Conservation (phyloP, 92 coral and sea anemone species). For the Blastomussa wellsi region DNA sequence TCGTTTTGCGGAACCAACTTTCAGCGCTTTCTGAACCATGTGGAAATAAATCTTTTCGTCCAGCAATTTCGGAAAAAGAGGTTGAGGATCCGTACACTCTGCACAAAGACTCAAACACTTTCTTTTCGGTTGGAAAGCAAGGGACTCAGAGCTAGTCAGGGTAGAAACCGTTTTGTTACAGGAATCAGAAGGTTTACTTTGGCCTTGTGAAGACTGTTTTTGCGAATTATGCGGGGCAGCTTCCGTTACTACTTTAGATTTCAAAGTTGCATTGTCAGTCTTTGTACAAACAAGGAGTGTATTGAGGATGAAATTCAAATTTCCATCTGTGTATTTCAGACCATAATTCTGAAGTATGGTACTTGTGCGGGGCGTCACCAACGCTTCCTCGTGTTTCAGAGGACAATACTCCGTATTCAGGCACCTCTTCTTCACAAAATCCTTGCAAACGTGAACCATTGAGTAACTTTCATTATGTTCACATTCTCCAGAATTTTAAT, state of each 20-base stretch:
- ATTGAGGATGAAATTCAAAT: conserved; percentile 28
- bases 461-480: not conserved
- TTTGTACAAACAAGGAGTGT: conserved; percentile 44
- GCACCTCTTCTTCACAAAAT: conserved; percentile 30
- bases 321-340: conserved; percentile 31
- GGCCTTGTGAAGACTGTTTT: not conserved
- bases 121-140: conserved; percentile 20
- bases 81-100: conserved; percentile 43
- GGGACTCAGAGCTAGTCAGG: conserved; percentile 6
- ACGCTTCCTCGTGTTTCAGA: conserved; percentile 46
- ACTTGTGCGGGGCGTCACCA: conserved; percentile 33
- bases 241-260: not conserved
- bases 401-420: conserved; percentile 27
- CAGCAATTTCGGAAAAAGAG: conserved; percentile 27
- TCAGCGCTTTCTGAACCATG: conserved; percentile 20
- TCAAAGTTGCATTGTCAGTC: not conserved
- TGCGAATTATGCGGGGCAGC: not conserved
- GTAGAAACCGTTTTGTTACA: not conserved
- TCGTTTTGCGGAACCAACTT: conserved; percentile 42
- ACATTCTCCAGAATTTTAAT: conserved; percentile 34
- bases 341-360: conserved; percentile 33
- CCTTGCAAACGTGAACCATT: conserved; percentile 57
- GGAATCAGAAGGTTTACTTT: not conserved
- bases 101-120: conserved; percentile 53
- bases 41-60: conserved; percentile 50